Evolutionary conservation across 2,797 vertebrate genomes (phyloP).

Genomic region (Netta rufina): DNA sequence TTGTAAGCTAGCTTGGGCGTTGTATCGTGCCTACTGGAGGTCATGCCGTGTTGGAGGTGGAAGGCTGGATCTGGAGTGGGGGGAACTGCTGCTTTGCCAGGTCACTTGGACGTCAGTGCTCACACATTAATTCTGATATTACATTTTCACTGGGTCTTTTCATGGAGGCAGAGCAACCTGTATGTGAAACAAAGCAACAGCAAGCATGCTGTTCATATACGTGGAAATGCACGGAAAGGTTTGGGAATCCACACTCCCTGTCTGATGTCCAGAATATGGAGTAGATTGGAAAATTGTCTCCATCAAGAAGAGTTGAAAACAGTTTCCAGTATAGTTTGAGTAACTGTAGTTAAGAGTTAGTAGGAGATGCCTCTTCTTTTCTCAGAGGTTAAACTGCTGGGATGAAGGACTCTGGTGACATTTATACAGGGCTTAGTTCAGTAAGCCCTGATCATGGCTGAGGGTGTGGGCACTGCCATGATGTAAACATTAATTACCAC

Average conservation of each 20-base stretch:
- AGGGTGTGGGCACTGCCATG: background rate
- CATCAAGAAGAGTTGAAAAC: background rate
- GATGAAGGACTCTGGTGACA: background rate
- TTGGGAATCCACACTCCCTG: background rate
- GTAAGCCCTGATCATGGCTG: background rate
- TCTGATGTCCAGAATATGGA: background rate
- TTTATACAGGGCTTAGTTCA: slow-evolving; percentile 37
- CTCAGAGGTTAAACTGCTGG: background rate
- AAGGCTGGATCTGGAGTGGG: background rate
- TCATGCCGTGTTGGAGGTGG: background rate
- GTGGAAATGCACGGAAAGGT: background rate
- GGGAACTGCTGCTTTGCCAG: background rate
- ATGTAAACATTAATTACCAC: slow-evolving; percentile 13
- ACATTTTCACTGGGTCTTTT: background rate
- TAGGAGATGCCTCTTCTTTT: background rate
- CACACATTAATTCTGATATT: background rate
- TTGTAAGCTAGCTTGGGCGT: background rate
- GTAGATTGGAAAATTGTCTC: background rate
- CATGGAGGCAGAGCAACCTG: background rate
- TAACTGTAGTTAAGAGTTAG: background rate
- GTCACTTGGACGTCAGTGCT: background rate
- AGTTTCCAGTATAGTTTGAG: background rate
- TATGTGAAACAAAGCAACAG: background rate
- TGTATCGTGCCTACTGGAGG: background rate
- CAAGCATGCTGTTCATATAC: background rate